Base-by-base conservation (phyloP, 2,888 invertebrate species). In the Hofmannophila pseudospretella region DNA sequence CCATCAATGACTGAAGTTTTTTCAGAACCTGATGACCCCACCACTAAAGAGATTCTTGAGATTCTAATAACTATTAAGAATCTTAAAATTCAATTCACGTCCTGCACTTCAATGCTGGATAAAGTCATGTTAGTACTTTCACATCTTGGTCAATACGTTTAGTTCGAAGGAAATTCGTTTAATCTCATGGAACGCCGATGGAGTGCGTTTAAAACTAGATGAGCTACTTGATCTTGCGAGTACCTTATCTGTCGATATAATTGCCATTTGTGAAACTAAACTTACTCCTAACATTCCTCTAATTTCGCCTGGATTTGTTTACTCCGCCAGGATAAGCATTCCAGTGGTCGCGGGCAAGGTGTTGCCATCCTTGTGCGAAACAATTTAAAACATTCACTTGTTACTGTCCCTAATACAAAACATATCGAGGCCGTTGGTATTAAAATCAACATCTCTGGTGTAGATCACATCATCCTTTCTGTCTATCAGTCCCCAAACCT, bases 401-500 rank as follows among this genome's bases (percentile, higher is more conserved):
- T 37, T 1, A 4, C 1, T 7, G 5, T 13, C 5, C 37, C 37
- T 8, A 8, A 1, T 1, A 27, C 22, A 9, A 8, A 28, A 7
- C 5, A 32, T 22, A 4, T 37, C 7, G 37, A 37, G 26, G 12
- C 23, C 3, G 22, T 37, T 11, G 37, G 25, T 8, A n/a, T 32
- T n/a, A 12, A 8, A 7, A 19, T 37, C 1, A 8, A 13, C 1
- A 1, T 32, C 1, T 14, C 28, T 11, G 12, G 27, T 3, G 1
- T 2, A 1, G 23, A 22, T 3, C 22, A 31, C 11, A 23, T 13
- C 2, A n/a, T 37, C 1, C 5, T 27, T 1, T 39, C 37, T n/a
- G 9, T 32, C 1, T 43, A 43, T 19, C 42, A 43, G 12, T 43
- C 42, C 2, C 42, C 42, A 4, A 39, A 43, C 16, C 12, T 28